Evolutionary conservation across 2,113 vertebrate genomes (phyloP), one percentile per base, ranked within the genome.

Genomic region (Mustela lutreola): DNA sequence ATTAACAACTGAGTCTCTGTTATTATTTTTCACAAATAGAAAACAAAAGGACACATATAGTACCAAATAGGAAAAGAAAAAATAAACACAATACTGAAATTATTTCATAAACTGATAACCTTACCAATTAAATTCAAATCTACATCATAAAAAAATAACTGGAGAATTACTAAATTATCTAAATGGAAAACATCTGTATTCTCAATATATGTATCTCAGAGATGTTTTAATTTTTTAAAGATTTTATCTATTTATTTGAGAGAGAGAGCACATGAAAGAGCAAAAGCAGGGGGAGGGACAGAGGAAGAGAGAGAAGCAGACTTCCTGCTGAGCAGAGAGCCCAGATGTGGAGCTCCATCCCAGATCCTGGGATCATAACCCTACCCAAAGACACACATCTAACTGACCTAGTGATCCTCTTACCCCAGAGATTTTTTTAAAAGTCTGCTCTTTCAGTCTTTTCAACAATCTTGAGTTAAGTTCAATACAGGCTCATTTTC

Each of bases 1-100:
- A 39, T 11, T 86, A 95, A 89, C n/a, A 95, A 84, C 11, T 86
- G 0, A 12, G 0, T 0, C 70, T 94, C 89, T 58, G 11, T 86
- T 94, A 85, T 53, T 21, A 83, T 88, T 97, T 93, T 79, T 95
- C 7, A 0, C 78, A 90, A 71, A 8, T 93, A 36, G 56, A 96
- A 96, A 91, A 62, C 92, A 62, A 97, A 18, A 2, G 62, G 14
- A 26, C 8, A 88, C 3, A 39, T 33, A 85, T 0, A 53, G 1
- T 39, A 80, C 21, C 45, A 84, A 83, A 16, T 0, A 92, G 39
- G 16, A 94, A 97, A 97, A 91, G 4, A 65, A 39, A 67, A 48
- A 56, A 22, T 4, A 82, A 88, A 2, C 15, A 50, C 2, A 31
- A 5, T 31, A 62, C n/a, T 88, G 70, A 83, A 88, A 2, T 62